A percentile compares a stretch with the other conserved stretches of the same genome.
These are phyloP conservation scores for Acropora tenuis DNA, from an alignment of 64 coral and sea anemone species.

Conservation along the genomic window DNA sequence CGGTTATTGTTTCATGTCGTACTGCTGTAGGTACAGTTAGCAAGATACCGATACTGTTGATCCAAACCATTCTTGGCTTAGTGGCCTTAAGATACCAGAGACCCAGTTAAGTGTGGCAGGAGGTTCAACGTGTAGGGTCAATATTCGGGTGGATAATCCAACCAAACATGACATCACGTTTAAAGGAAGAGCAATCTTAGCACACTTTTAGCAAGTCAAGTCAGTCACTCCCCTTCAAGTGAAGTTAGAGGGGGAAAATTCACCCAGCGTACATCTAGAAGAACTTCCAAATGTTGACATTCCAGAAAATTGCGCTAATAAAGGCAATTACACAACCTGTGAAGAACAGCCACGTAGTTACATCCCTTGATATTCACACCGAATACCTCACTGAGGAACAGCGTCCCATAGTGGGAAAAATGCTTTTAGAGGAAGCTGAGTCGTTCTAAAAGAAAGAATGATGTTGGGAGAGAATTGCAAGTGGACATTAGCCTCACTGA, in stretches of 20 bases:
- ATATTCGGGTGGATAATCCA: slow-evolving; percentile 60
- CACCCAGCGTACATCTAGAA: not conserved
- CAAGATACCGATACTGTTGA: not conserved
- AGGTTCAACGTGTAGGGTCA: not conserved
- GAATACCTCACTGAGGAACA: slow-evolving; percentile 42
- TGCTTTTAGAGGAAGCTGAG: slow-evolving; percentile 47
- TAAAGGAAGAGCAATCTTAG: slow-evolving; percentile 41
- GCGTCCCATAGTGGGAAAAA: slow-evolving; percentile 6
- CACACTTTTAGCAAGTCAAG: slow-evolving; percentile 37
- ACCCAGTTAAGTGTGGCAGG: no score
- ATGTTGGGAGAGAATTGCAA: slow-evolving; percentile 25
- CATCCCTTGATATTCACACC: slow-evolving; percentile 25
- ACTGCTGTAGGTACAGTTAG: no score
- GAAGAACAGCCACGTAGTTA: slow-evolving; percentile 5
- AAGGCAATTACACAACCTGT: not conserved
- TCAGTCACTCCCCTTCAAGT: not conserved
- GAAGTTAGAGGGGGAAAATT: slow-evolving; percentile 22
- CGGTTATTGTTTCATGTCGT: no score
- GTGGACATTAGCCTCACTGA: not conserved
- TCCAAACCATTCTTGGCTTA: not conserved
- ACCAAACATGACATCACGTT: slow-evolving; percentile 63
- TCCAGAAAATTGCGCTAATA: not conserved
- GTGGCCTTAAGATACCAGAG: slow-evolving; percentile 13
- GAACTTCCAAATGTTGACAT: not conserved
- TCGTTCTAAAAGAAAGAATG: slow-evolving; percentile 43